Evolutionary conservation across 2,888 invertebrate genomes (phyloP).

Genomic region (Altica lythri): DNA sequence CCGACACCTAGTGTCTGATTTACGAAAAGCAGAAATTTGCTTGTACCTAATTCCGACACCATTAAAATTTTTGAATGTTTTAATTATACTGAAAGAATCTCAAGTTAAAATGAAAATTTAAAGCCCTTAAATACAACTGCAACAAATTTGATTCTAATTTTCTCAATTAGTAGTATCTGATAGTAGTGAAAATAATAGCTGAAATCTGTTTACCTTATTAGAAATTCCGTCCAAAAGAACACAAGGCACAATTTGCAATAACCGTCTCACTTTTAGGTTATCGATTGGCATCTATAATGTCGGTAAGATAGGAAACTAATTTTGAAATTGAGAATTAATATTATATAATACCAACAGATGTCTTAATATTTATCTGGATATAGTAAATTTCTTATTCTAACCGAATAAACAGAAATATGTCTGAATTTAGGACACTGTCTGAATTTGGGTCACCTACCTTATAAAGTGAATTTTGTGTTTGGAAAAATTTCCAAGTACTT

Average conservation of each 20-base stretch:
- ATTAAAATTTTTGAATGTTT: slow-evolving; percentile 11
- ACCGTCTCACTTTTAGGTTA: too few relatives aligned
- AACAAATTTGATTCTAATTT: slow-evolving; percentile 11
- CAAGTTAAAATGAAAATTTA: background rate
- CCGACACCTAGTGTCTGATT: slow-evolving; percentile 21
- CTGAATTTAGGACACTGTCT: too few relatives aligned
- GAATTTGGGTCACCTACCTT: too few relatives aligned
- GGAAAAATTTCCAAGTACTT: too few relatives aligned
- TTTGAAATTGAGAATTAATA: slow-evolving; percentile 4
- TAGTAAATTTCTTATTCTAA: slow-evolving; percentile 12
- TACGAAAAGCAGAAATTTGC: slow-evolving; percentile 17
- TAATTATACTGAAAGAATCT: background rate
- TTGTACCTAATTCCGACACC: slow-evolving; percentile 18
- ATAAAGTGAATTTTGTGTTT: too few relatives aligned
- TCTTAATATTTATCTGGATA: slow-evolving; percentile 8
- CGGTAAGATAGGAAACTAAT: slow-evolving; percentile 11
- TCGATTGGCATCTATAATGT: too few relatives aligned
- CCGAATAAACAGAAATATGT: slow-evolving; percentile 14
- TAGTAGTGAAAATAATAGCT: too few relatives aligned
- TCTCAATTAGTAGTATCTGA: slow-evolving; percentile 11
- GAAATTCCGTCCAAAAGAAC: too few relatives aligned
- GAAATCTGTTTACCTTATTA: too few relatives aligned
- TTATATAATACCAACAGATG: slow-evolving; percentile 11
- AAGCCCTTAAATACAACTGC: slow-evolving; percentile 11
- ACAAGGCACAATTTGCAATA: too few relatives aligned